These are phyloP conservation scores for Lagopus muta DNA, from an alignment of 2,113 vertebrate genomes.

Conservation along the genomic window DNA sequence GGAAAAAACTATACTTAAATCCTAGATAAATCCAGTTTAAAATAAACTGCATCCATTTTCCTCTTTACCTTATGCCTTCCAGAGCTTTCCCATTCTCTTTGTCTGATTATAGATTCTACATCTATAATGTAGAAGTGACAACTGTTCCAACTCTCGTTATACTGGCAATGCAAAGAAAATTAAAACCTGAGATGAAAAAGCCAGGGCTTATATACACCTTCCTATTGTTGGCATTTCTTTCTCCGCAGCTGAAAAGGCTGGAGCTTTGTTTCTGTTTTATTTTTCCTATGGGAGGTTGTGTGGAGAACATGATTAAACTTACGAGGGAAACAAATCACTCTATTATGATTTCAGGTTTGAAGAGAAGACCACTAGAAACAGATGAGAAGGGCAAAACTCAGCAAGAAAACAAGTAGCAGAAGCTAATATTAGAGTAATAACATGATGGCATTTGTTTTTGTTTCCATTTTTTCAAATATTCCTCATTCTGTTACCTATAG, in stretches of 20 bases:
- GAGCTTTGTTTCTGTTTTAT: not conserved
- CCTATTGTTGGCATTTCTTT: not conserved
- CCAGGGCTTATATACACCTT: not conserved
- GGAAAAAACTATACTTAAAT: constrained; percentile 35
- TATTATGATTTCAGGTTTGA: not conserved
- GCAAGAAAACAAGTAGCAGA: not conserved
- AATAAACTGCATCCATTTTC: constrained; percentile 28
- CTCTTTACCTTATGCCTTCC: constrained; percentile 25
- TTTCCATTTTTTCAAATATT: not conserved
- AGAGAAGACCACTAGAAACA: not conserved
- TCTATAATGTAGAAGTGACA: not conserved
- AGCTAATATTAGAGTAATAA: not conserved
- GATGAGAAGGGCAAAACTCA: not conserved
- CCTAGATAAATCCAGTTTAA: constrained; percentile 52
- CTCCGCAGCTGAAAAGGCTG: accelerated
- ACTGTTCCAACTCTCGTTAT: not conserved
- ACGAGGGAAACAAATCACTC: not conserved
- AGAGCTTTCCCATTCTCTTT: constrained; percentile 5
- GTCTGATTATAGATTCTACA: not conserved
- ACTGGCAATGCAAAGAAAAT: not conserved
- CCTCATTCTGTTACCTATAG: not conserved
- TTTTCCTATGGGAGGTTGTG: not conserved
- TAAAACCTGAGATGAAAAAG: not conserved
- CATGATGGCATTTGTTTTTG: not conserved
- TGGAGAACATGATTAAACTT: not conserved